phyloP scores from a whole-genome alignment of 2,797 vertebrate genomes.

The Cyclura pinguis region DNA sequence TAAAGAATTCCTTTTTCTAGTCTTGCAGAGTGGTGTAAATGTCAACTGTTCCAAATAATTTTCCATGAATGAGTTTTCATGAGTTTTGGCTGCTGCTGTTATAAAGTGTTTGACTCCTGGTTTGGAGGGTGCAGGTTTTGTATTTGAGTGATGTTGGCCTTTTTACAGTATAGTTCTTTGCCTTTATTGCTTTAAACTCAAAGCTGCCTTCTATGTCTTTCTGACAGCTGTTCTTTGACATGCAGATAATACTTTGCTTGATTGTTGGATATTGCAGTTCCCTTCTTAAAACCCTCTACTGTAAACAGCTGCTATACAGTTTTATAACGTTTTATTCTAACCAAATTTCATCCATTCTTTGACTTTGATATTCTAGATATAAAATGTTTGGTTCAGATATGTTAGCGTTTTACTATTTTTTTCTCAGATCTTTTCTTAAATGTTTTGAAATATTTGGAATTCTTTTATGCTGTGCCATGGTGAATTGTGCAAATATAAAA shows the following conservation, averaged over 20 bases:
- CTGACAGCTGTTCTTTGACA: slow-evolving; percentile 59
- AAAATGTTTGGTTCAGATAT: slow-evolving; percentile 8
- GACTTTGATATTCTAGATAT: slow-evolving; percentile 10
- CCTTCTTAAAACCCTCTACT: slow-evolving; percentile 45
- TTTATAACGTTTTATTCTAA: slow-evolving; percentile 10
- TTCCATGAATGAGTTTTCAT: background rate
- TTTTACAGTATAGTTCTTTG: background rate
- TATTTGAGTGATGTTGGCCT: background rate
- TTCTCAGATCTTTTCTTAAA: fast-evolving
- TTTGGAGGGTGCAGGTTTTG: background rate
- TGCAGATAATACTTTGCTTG: slow-evolving; percentile 65
- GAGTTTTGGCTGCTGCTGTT: background rate
- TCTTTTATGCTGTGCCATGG: fast-evolving
- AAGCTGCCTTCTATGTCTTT: slow-evolving; percentile 49
- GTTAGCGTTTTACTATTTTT: slow-evolving; percentile 18
- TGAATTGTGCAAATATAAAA: slow-evolving; percentile 43
- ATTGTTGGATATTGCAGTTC: slow-evolving; percentile 41
- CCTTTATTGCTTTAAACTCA: slow-evolving; percentile 41
- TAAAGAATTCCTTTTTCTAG: too few relatives aligned
- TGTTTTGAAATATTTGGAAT: background rate
- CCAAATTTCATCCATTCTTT: background rate
- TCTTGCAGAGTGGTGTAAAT: background rate
- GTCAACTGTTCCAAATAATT: background rate
- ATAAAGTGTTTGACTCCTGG: background rate
- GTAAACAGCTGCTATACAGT: slow-evolving; percentile 46